Percentiles rank a stretch among this genome's conserved stretches.
phyloP scores from a whole-genome alignment of 1,140 invertebrate species.

The Danaus melanippus region DNA sequence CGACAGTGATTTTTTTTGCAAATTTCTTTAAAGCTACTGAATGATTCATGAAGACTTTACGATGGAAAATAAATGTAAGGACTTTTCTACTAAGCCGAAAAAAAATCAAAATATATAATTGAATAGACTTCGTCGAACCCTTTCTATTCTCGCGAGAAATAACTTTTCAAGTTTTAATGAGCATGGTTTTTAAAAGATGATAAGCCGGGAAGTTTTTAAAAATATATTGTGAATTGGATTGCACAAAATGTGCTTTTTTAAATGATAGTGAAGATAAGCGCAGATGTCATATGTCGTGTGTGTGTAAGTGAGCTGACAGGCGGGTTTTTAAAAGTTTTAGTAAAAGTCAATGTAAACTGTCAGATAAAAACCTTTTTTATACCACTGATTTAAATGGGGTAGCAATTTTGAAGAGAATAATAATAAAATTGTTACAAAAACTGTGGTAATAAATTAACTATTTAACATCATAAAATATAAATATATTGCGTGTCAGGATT shows the following conservation, averaged over 20 bases:
- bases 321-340: slow-evolving; percentile 12
- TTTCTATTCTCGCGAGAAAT: slow-evolving; percentile 26
- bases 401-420: too few species aligned
- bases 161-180: background rate
- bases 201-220: background rate
- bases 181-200: background rate
- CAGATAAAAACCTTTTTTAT: too few species aligned
- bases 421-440: too few species aligned
- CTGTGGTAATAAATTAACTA: too few species aligned
- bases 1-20: slow-evolving; percentile 15
- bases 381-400: too few species aligned
- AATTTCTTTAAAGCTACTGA: slow-evolving; percentile 24
- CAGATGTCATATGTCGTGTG: slow-evolving; percentile 16
- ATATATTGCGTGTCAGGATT: too few species aligned
- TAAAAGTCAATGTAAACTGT: background rate
- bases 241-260: slow-evolving; percentile 13
- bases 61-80: slow-evolving; percentile 22
- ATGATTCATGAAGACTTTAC: slow-evolving; percentile 24
- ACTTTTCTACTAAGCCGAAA: slow-evolving; percentile 23
- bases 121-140: slow-evolving; percentile 31
- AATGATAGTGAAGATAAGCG: slow-evolving; percentile 20
- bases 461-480: too few species aligned
- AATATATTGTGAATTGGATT: slow-evolving; percentile 6
- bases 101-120: slow-evolving; percentile 38
- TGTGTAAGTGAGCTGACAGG: slow-evolving; percentile 13